phyloP scores from a whole-genome alignment of 2,888 invertebrate genomes.

The Apomyelois bistriatella region DNA sequence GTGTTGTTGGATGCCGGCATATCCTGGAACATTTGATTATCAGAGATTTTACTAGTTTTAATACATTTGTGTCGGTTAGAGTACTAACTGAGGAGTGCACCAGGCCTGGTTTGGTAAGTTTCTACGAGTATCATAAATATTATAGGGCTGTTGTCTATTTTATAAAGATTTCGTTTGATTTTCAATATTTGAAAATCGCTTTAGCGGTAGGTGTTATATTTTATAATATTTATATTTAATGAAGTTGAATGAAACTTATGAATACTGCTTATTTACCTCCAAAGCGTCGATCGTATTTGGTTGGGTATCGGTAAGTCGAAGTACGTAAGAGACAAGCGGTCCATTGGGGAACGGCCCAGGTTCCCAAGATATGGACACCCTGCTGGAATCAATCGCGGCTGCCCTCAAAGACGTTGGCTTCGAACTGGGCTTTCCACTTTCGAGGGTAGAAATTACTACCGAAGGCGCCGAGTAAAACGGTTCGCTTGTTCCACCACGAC shows the following conservation, averaged over 20 bases:
- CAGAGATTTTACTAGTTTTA: too few relatives aligned
- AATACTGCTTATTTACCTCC: conserved; percentile 79
- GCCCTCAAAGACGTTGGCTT: conserved; percentile 87
- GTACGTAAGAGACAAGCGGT: conserved; percentile 91
- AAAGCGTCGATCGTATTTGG: conserved; percentile 81
- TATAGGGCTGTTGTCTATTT: too few relatives aligned
- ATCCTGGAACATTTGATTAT: conserved; percentile 72
- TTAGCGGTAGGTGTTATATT: too few relatives aligned
- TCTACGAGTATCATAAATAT: too few relatives aligned
- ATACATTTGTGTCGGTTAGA: too few relatives aligned
- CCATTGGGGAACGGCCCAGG: conserved; percentile 93
- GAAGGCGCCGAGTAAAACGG: conserved; percentile 87
- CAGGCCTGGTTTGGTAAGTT: too few relatives aligned
- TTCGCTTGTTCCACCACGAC: conserved; percentile 83
- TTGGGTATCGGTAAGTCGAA: conserved; percentile 82
- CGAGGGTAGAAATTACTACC: conserved; percentile 86
- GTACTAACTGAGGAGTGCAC: too few relatives aligned
- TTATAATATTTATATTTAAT: too few relatives aligned
- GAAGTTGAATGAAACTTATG: too few relatives aligned
- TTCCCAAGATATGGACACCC: conserved; percentile 93
- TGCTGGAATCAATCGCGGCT: conserved; percentile 88
- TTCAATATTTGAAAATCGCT: too few relatives aligned
- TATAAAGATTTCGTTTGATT: too few relatives aligned
- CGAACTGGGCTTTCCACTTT: conserved; percentile 87
- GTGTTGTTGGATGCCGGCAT: conserved; percentile 85